A percentile compares a stretch with the other conserved stretches of the same genome.
These are phyloP conservation scores for Theodoxus fluviatilis DNA, from an alignment of 2,888 invertebrate genomes.

Conservation along the genomic window DNA sequence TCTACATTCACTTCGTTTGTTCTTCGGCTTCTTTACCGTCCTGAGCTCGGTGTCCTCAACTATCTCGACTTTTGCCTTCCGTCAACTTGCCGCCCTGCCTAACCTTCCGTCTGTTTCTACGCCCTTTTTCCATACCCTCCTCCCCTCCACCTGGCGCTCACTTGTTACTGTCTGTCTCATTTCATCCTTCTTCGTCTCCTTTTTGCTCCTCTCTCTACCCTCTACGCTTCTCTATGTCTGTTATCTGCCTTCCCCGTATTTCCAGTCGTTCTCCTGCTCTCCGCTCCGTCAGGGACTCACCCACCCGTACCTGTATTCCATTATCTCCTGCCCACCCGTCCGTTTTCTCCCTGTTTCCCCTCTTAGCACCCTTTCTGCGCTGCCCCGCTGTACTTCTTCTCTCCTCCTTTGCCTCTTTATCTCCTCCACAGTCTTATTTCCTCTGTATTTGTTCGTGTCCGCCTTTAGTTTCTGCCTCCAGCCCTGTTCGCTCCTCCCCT, in stretches of 20 bases:
- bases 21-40: no score
- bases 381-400: background rate
- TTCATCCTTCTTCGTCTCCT: background rate
- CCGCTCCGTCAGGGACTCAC: background rate
- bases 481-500: background rate
- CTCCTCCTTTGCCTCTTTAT: background rate
- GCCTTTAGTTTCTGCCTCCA: background rate
- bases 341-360: background rate
- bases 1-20: no score
- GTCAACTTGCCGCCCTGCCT: no score
- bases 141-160: no score
- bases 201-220: background rate
- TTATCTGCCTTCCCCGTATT: background rate
- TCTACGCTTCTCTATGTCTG: background rate
- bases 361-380: background rate
- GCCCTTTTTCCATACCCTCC: no score
- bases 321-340: background rate
- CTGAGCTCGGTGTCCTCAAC: no score
- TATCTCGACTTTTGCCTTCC: no score
- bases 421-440: background rate
- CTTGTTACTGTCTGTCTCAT: no score
- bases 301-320: background rate
- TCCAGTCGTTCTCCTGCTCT: background rate
- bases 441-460: background rate
- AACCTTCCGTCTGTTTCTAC: no score